Evolutionary conservation across 2,888 invertebrate species (phyloP).

Genomic region (Bunonema sp.): DNA sequence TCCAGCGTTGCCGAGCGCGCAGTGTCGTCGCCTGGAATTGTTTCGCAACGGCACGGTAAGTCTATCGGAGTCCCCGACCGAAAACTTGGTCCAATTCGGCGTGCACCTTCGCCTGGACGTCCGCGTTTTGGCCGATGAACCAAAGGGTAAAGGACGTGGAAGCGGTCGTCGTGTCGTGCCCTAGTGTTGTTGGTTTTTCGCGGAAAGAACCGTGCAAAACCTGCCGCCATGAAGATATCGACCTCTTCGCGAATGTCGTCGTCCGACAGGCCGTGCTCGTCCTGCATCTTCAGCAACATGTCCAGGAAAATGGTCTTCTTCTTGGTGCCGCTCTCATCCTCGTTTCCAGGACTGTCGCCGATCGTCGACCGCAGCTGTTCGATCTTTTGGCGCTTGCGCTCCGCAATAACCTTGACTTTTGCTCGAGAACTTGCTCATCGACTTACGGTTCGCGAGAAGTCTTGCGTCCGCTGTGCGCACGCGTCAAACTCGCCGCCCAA

Average conservation of each 20-base stretch:
- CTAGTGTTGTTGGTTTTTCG: neutral
- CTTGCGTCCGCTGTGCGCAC: conserved; percentile 12
- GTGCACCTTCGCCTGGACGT: conserved; percentile 39
- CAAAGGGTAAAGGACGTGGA: conserved; percentile 46
- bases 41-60: conserved; percentile 5
- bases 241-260: conserved; percentile 49
- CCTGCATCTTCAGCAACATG: conserved; percentile 46
- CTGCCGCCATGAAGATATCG: conserved; percentile 50
- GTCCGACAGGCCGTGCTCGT: conserved; percentile 43
- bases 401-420: conserved; percentile 4
- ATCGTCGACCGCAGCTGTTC: conserved; percentile 1
- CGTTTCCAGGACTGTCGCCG: conserved; percentile 1
- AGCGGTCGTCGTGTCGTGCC: conserved; percentile 48
- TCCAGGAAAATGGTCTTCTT: conserved; percentile 47
- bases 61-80: conserved; percentile 3
- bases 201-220: conserved; percentile 5
- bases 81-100: conserved; percentile 17
- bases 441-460: conserved; percentile 20
- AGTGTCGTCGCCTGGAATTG: conserved; percentile 1
- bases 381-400: conserved; percentile 20
- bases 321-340: conserved; percentile 5
- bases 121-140: conserved; percentile 44
- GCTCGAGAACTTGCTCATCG: neutral
- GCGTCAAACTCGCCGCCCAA: conserved; percentile 34
- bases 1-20: conserved; percentile 37